Percentiles rank a stretch among this genome's conserved stretches.
phyloP scores from a whole-genome alignment of 2,113 vertebrate genomes.

The Gracilinanus agilis region DNA sequence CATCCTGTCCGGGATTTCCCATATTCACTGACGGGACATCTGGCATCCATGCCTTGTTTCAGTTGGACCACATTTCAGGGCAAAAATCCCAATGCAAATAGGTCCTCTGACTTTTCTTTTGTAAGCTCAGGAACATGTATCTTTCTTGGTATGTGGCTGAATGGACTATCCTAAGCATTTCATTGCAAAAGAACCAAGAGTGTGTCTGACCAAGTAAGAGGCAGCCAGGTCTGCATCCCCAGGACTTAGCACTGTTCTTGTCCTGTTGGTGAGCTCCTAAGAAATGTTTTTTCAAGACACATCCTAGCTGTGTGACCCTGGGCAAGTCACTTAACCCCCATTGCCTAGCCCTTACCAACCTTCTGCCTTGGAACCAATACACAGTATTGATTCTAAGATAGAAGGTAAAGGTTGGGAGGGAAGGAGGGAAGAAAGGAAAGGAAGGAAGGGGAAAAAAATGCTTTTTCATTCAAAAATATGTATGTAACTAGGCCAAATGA shows the following conservation, averaged over 20 bases:
- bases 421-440: too few species aligned
- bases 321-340: too few species aligned
- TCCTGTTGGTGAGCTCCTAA: neutral
- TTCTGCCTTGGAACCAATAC: too few species aligned
- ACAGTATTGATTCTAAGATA: too few species aligned
- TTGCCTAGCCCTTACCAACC: too few species aligned
- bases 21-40: constrained; percentile 30
- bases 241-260: neutral
- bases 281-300: neutral
- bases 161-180: neutral
- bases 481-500: neutral
- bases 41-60: constrained; percentile 58
- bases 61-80: constrained; percentile 39
- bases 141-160: constrained; percentile 9
- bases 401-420: too few species aligned
- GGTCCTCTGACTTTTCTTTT: constrained; percentile 27
- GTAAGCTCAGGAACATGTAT: neutral
- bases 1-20: constrained; percentile 47
- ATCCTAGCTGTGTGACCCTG: too few species aligned
- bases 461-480: neutral
- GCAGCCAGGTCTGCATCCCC: neutral
- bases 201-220: neutral
- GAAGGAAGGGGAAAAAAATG: too few species aligned
- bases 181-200: neutral
- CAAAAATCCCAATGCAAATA: constrained; percentile 54